phyloP scores from a whole-genome alignment of 2,888 invertebrate species.

The Cheilosia variabilis region DNA sequence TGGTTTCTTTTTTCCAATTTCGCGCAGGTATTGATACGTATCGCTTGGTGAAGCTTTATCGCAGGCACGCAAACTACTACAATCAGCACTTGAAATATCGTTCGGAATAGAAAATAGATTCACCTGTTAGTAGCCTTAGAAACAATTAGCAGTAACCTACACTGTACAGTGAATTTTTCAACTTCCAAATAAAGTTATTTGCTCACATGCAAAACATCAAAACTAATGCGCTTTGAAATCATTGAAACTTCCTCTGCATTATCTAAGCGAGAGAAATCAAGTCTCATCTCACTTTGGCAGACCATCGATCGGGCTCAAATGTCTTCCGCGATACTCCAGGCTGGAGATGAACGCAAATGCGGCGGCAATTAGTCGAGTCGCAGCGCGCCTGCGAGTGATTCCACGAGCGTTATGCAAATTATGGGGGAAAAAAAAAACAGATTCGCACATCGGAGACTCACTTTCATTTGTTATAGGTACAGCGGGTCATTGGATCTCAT shows the following conservation, averaged over 20 bases:
- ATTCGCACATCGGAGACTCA: constrained; percentile 35
- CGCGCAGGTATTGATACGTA: constrained; percentile 82
- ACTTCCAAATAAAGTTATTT: not conserved
- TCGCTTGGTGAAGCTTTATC: constrained; percentile 82
- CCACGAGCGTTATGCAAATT: constrained; percentile 58
- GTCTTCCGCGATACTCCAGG: constrained; percentile 53
- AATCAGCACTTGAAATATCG: constrained; percentile 82
- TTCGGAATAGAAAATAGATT: constrained; percentile 76
- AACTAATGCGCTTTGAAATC: not conserved
- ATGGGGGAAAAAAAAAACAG: constrained; percentile 17
- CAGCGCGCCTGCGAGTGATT: constrained; percentile 28
- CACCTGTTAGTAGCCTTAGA: not conserved
- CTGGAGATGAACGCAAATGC: no score
- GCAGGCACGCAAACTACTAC: constrained; percentile 81
- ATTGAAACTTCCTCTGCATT: constrained; percentile 23
- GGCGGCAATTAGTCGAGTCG: constrained; percentile 60
- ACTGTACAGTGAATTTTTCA: not conserved
- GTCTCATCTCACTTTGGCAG: not conserved
- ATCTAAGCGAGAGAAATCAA: constrained; percentile 55
- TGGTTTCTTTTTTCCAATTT: constrained; percentile 30
- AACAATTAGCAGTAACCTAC: not conserved
- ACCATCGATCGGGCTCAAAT: constrained; percentile 14
- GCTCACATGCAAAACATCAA: not conserved
- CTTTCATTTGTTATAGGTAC: constrained; percentile 47
- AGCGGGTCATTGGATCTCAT: constrained; percentile 37